Evolutionary conservation across 1,140 invertebrate genomes (phyloP).

Genomic region (Riptortus pedestris): DNA sequence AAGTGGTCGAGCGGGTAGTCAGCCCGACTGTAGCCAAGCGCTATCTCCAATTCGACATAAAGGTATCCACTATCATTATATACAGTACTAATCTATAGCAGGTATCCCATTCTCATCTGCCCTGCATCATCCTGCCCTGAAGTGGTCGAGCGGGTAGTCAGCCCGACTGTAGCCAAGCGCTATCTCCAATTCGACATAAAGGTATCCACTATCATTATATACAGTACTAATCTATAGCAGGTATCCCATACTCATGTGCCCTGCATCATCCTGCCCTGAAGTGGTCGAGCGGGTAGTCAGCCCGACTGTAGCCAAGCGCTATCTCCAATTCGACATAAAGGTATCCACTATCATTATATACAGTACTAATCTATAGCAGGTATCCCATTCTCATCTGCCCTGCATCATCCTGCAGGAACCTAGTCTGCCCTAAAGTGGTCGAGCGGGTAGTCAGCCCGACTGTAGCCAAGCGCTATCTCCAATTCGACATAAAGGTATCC

Average conservation of each 20-base stretch:
- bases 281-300: not conserved
- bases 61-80: too few relatives aligned
- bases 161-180: not conserved
- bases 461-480: conserved; percentile 6
- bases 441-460: not conserved
- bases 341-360: too few relatives aligned
- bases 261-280: conserved; percentile 45
- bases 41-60: conserved; percentile 14
- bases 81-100: too few relatives aligned
- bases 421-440: conserved; percentile 35
- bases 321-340: conserved; percentile 16
- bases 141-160: not conserved
- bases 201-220: too few relatives aligned
- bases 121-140: conserved; percentile 47
- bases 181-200: conserved; percentile 16
- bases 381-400: too few relatives aligned
- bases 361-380: too few relatives aligned
- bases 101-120: too few relatives aligned
- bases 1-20: not conserved
- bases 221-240: too few relatives aligned
- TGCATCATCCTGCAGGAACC: conserved; percentile 50
- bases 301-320: not conserved
- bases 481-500: conserved; percentile 15
- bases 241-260: conserved; percentile 56
- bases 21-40: conserved; percentile 1